phyloP scores from a whole-genome alignment of 2,113 vertebrate species.

The Glaucomys volans region DNA sequence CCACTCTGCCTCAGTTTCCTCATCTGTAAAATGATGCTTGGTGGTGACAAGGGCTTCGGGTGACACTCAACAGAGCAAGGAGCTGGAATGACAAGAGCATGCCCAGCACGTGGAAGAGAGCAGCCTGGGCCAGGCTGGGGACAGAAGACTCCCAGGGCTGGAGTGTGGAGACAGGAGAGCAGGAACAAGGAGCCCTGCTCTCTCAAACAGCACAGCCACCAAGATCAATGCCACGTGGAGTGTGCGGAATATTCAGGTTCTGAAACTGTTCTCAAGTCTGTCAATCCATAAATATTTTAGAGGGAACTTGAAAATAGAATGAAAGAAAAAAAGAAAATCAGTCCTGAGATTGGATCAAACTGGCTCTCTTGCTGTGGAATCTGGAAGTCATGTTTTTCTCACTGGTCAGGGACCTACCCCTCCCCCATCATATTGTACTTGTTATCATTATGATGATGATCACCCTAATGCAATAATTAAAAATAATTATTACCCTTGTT shows the following conservation, averaged over 20 bases:
- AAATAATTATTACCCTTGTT: neutral
- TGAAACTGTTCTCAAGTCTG: neutral
- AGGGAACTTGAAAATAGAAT: neutral
- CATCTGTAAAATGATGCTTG: neutral
- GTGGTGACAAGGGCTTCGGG: neutral
- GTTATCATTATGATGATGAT: neutral
- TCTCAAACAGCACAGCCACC: rapidly evolving
- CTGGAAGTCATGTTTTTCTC: neutral
- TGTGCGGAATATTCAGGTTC: neutral
- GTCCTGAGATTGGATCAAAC: neutral
- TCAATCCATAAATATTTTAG: neutral
- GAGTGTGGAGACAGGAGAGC: rapidly evolving
- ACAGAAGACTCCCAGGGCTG: neutral
- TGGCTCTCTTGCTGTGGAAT: neutral
- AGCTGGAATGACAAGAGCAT: no score
- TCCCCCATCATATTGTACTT: neutral
- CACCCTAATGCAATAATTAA: conserved; percentile 24
- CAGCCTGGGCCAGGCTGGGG: neutral
- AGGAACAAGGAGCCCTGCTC: rapidly evolving
- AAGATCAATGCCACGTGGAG: rapidly evolving
- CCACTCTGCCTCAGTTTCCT: neutral
- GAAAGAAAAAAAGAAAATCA: neutral
- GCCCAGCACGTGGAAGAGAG: neutral
- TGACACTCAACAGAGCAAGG: neutral
- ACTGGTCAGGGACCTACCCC: neutral